These are phyloP conservation scores for Crotalus viridis DNA, from an alignment of 2,113 vertebrate species.

Conservation along the genomic window DNA sequence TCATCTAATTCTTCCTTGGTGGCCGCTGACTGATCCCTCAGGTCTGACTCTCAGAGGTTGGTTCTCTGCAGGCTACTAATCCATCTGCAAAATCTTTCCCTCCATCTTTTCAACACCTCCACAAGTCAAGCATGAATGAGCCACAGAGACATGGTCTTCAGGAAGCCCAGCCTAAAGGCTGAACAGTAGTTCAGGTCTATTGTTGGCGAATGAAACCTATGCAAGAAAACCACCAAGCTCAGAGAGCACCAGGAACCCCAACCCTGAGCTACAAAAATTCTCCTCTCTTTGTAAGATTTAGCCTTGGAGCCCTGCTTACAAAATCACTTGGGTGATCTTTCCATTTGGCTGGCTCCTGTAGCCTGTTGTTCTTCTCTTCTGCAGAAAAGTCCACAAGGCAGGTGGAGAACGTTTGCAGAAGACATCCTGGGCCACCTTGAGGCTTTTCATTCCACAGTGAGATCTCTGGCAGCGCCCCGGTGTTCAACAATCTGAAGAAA, in stretches of 20 bases:
- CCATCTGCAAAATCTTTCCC: neutral
- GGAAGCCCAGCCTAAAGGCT: neutral
- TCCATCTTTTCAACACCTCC: neutral
- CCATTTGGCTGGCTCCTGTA: conserved; percentile 22
- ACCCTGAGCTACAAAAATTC: too few species aligned
- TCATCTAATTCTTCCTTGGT: neutral
- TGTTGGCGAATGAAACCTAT: too few species aligned
- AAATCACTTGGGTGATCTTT: conserved; percentile 41
- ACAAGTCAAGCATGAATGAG: neutral
- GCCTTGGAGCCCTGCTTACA: fast-evolving
- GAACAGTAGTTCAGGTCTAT: neutral
- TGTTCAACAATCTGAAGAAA: conserved; percentile 40
- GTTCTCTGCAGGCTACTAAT: neutral
- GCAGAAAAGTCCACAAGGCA: conserved; percentile 24
- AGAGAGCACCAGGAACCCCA: too few species aligned
- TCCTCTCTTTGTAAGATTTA: neutral
- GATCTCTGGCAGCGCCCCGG: conserved; percentile 51
- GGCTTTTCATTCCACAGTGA: conserved; percentile 36
- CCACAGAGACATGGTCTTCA: neutral
- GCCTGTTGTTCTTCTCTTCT: neutral
- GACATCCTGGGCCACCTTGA: conserved; percentile 38
- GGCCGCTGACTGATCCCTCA: neutral
- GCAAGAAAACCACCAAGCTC: too few species aligned
- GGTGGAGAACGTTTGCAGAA: neutral
- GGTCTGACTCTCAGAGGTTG: neutral